Base-by-base conservation (phyloP, 2,888 invertebrate species). In the Tinea semifulvella region DNA sequence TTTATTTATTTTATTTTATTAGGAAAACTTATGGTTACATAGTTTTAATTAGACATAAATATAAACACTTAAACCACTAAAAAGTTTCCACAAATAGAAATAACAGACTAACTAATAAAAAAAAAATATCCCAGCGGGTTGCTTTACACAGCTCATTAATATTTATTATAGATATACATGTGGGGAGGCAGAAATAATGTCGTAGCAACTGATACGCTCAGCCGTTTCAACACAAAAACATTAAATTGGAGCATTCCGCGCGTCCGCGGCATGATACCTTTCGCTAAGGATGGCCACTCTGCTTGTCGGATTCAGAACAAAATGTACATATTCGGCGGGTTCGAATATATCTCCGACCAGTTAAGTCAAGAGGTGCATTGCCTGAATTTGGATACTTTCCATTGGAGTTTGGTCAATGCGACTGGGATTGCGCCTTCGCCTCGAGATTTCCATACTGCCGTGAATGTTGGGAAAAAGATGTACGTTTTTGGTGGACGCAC, bases 101-200 rank as follows among this genome's bases (percentile, higher is more conserved):
- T n/a, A n/a, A n/a, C n/a, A n/a, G n/a, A n/a, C n/a, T n/a, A n/a
- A n/a, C n/a, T n/a, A n/a, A n/a, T n/a, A n/a, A n/a, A n/a, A n/a
- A n/a, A n/a, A n/a, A n/a, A n/a, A n/a, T n/a, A n/a, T n/a, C n/a
- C n/a, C n/a, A n/a, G n/a, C n/a, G n/a, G n/a, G n/a, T n/a, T n/a
- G n/a, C n/a, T n/a, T n/a, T n/a, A n/a, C n/a, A n/a, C n/a, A n/a
- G n/a, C n/a, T n/a, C n/a, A n/a, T n/a, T n/a, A n/a, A n/a, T n/a
- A n/a, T n/a, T n/a, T n/a, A n/a, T n/a, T n/a, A n/a, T 55, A 82
- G 82, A 88, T 92, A 10, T 94, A 90, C 60, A 85, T 97, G 56
- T 97, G 95, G 94, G 96, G 97, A 42, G 96, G 96, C 2, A 83
- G 96, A 50, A 96, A 96, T 65, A 95, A 96, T 65, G 85, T 68